Evolutionary conservation across 2,888 invertebrate genomes (phyloP).

Genomic region (Apamea monoglypha): DNA sequence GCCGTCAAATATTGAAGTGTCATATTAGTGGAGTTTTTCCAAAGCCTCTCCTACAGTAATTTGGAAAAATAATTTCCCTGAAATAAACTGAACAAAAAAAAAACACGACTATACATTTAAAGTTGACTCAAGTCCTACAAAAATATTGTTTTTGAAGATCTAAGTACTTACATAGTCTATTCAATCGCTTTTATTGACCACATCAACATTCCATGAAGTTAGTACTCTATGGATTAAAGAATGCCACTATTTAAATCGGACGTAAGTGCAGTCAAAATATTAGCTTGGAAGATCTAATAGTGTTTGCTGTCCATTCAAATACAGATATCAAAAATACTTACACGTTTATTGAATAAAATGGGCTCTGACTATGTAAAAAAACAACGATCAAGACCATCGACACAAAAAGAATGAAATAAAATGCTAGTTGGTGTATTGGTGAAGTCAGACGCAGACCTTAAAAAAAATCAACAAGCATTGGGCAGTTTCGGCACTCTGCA

Average conservation of each 20-base stretch:
- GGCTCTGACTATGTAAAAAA: too few relatives aligned
- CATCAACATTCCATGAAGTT: neutral
- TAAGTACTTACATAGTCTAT: too few relatives aligned
- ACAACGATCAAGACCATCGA: too few relatives aligned
- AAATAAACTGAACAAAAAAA: too few relatives aligned
- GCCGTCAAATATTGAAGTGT: too few relatives aligned
- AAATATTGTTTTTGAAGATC: neutral
- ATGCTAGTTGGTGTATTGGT: neutral
- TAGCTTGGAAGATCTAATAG: neutral
- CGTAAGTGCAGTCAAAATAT: constrained; percentile 33
- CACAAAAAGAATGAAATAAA: too few relatives aligned
- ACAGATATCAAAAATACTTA: neutral
- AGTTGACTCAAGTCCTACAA: neutral
- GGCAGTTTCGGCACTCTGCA: neutral
- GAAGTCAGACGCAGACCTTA: neutral
- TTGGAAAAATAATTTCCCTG: too few relatives aligned
- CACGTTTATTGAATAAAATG: neutral
- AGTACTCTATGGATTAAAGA: neutral
- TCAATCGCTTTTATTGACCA: neutral
- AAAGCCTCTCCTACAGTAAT: too few relatives aligned
- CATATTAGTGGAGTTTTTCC: too few relatives aligned
- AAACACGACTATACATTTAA: neutral
- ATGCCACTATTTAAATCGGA: neutral
- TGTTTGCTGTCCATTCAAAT: constrained; percentile 3
- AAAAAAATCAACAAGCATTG: neutral